Percentiles rank a stretch among this genome's conserved stretches.
phyloP scores from a whole-genome alignment of 2,797 vertebrate genomes.

The Syndactyla subalaris region DNA sequence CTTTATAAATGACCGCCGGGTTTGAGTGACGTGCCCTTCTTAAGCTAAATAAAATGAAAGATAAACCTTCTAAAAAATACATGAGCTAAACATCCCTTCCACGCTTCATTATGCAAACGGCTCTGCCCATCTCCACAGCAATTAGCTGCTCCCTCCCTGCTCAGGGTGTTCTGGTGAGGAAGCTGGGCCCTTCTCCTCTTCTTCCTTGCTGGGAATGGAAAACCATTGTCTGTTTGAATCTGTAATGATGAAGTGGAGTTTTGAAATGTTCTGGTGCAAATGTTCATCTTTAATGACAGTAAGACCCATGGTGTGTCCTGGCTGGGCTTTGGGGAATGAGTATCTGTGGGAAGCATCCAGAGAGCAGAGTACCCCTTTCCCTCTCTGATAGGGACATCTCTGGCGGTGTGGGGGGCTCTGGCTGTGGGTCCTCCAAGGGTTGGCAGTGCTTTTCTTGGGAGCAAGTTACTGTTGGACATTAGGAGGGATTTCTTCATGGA shows the following conservation, averaged over 20 bases:
- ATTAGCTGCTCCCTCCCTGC: conserved; percentile 60
- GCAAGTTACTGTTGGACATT: rapidly evolving
- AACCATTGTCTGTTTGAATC: rapidly evolving
- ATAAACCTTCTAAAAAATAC: conserved; percentile 80
- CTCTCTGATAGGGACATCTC: background rate
- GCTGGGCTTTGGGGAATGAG: rapidly evolving
- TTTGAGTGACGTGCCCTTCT: conserved; percentile 82
- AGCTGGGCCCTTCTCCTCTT: background rate
- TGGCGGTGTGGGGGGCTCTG: rapidly evolving
- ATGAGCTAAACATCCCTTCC: conserved; percentile 74
- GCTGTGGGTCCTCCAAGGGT: rapidly evolving
- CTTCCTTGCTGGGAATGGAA: background rate
- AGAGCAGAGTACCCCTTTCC: rapidly evolving
- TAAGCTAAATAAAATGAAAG: conserved; percentile 78
- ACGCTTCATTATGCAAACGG: conserved; percentile 78
- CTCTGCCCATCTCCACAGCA: conserved; percentile 56
- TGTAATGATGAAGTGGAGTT: rapidly evolving
- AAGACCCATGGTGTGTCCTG: rapidly evolving
- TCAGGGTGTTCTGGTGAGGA: background rate
- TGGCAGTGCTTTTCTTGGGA: rapidly evolving
- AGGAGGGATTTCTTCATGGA: background rate
- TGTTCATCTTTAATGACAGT: rapidly evolving
- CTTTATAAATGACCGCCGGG: conserved; percentile 73
- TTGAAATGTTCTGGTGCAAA: background rate
- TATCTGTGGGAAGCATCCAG: rapidly evolving